phyloP scores from a whole-genome alignment of 2,888 invertebrate genomes.

The Mythimna lalbum region DNA sequence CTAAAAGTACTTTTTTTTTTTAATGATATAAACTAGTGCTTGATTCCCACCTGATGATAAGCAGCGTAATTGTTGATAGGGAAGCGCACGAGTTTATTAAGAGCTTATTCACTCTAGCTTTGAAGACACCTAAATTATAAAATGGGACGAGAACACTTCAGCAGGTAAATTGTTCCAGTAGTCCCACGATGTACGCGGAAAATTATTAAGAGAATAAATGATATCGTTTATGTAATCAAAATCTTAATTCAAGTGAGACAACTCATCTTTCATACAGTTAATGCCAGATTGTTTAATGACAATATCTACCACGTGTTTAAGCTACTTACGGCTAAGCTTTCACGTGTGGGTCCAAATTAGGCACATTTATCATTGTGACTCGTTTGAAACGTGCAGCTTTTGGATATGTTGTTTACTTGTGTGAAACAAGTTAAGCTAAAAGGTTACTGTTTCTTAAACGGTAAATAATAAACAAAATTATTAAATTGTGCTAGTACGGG shows the following conservation, averaged over 20 bases:
- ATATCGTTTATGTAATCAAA: slow-evolving; percentile 9
- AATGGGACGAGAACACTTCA: no score
- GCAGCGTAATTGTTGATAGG: no score
- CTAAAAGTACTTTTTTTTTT: no score
- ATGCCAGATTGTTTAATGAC: slow-evolving; percentile 43
- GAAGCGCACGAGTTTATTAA: no score
- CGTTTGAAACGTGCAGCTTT: slow-evolving; percentile 23
- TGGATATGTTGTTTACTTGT: slow-evolving; percentile 28
- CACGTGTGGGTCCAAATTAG: slow-evolving; percentile 42
- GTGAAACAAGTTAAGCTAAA: background rate
- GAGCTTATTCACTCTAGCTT: no score
- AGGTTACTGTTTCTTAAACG: background rate
- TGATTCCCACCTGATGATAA: no score
- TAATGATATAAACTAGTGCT: no score
- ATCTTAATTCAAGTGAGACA: slow-evolving; percentile 20
- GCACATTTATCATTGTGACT: slow-evolving; percentile 55
- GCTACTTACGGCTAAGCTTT: slow-evolving; percentile 48
- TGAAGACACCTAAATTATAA: no score
- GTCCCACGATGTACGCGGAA: background rate
- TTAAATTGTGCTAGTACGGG: no score
- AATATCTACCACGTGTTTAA: slow-evolving; percentile 44
- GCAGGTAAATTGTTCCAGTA: no score
- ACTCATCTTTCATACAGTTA: slow-evolving; percentile 22
- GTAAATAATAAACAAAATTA: no score
- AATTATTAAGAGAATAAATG: background rate